Percentiles rank a stretch among this genome's conserved stretches.
Evolutionary conservation across 2,888 invertebrate species (phyloP).

Genomic region (Habroteleia sp.): DNA sequence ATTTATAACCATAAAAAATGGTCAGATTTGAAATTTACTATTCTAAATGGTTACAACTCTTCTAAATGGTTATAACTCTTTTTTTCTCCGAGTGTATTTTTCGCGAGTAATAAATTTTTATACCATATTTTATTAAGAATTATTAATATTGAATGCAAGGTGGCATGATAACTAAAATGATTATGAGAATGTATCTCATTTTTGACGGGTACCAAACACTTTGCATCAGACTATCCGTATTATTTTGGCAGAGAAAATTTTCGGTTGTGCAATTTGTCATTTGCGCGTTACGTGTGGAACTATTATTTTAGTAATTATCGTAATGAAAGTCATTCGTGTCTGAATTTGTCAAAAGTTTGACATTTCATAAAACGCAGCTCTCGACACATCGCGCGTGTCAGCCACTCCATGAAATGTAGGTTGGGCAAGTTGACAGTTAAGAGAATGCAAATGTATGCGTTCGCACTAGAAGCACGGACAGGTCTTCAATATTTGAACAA

Average conservation of each 20-base stretch:
- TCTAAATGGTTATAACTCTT: too few species aligned
- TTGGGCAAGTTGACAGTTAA: conserved; percentile 62
- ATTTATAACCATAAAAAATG: too few species aligned
- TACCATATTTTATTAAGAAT: too few species aligned
- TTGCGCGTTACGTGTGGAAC: conserved; percentile 24
- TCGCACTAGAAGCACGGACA: conserved; percentile 61
- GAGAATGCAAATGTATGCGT: conserved; percentile 63
- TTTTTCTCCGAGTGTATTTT: too few species aligned
- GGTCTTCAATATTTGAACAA: conserved; percentile 70
- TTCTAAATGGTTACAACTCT: too few species aligned
- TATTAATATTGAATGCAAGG: too few species aligned
- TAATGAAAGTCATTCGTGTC: conserved; percentile 60
- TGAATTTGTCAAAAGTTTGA: conserved; percentile 61
- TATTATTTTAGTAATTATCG: conserved; percentile 60
- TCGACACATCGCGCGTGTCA: conserved; percentile 62
- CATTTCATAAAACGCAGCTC: conserved; percentile 61
- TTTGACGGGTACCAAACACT: too few species aligned
- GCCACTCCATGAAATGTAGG: conserved; percentile 61
- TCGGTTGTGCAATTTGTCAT: conserved; percentile 33
- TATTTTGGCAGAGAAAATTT: conserved; percentile 24
- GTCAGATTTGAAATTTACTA: too few species aligned
- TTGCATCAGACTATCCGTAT: not conserved
- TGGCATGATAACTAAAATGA: too few species aligned
- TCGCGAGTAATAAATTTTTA: too few species aligned
- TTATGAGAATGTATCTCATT: too few species aligned